These are phyloP conservation scores for Eulemur albifrons DNA, from an alignment of 2,797 vertebrate genomes.

Conservation along the genomic window DNA sequence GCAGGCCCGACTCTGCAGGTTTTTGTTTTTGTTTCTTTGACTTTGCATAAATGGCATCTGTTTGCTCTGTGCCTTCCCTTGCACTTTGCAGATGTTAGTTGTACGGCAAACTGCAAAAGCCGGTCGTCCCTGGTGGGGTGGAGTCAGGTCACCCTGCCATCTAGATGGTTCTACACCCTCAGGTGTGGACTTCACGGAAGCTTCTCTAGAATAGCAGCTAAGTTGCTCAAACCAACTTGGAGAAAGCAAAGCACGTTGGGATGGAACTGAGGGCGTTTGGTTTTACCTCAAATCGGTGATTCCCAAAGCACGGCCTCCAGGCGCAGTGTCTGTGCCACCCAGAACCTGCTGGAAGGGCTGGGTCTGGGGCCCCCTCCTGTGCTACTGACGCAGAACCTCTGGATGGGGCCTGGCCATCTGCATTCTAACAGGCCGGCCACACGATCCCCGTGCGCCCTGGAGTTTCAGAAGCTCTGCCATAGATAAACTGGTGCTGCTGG, in stretches of 20 bases:
- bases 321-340: accelerated
- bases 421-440: too few species aligned
- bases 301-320: background rate
- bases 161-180: conserved; percentile 10
- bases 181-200: conserved; percentile 55
- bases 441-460: background rate
- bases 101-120: conserved; percentile 1
- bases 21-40: background rate
- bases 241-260: background rate
- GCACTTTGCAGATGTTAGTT: background rate
- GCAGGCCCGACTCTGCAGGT: background rate
- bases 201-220: conserved; percentile 57
- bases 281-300: background rate
- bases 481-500: accelerated
- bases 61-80: background rate
- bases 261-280: background rate
- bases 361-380: too few species aligned
- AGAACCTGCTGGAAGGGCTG: background rate
- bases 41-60: background rate
- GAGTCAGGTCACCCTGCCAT: conserved; percentile 42
- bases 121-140: conserved; percentile 10
- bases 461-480: background rate
- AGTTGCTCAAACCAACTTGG: conserved; percentile 44
- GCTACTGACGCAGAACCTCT: background rate
- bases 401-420: too few species aligned